phyloP scores from a whole-genome alignment of 1,140 invertebrate species.

The Homalodisca vitripennis region DNA sequence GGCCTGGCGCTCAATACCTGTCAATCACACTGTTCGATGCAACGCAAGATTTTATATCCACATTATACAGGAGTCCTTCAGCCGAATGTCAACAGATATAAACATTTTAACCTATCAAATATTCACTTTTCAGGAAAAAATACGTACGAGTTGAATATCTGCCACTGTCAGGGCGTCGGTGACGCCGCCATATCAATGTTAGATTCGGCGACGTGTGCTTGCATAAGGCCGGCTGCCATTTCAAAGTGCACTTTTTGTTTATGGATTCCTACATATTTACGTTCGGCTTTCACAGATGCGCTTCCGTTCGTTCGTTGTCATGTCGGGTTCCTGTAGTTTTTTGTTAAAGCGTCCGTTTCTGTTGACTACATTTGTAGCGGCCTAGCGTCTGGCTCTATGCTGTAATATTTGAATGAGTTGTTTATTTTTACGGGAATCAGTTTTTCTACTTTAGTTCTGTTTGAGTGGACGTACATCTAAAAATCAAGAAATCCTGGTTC shows the following conservation, averaged over 20 bases:
- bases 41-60: constrained; percentile 17
- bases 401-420: too few relatives aligned
- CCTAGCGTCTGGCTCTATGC: too few relatives aligned
- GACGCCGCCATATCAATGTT: constrained; percentile 6
- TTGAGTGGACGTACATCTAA: too few relatives aligned
- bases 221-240: constrained; percentile 3
- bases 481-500: too few relatives aligned
- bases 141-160: not conserved
- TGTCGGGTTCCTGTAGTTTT: constrained; percentile 13
- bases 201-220: not conserved
- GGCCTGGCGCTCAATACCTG: constrained; percentile 15
- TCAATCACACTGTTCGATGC: constrained; percentile 20
- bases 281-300: constrained; percentile 3
- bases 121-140: constrained; percentile 18
- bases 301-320: constrained; percentile 9
- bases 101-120: constrained; percentile 27
- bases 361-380: too few relatives aligned
- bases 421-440: too few relatives aligned
- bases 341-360: too few relatives aligned
- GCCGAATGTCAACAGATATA: constrained; percentile 25
- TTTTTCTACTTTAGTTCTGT: too few relatives aligned
- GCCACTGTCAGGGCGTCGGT: constrained; percentile 7
- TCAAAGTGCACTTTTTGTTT: constrained; percentile 24
- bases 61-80: constrained; percentile 14
- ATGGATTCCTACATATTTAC: constrained; percentile 18